Evolutionary conservation across 2,888 invertebrate genomes (phyloP), one percentile per base, ranked within the genome.

Genomic region (Sussaba pulchella): DNA sequence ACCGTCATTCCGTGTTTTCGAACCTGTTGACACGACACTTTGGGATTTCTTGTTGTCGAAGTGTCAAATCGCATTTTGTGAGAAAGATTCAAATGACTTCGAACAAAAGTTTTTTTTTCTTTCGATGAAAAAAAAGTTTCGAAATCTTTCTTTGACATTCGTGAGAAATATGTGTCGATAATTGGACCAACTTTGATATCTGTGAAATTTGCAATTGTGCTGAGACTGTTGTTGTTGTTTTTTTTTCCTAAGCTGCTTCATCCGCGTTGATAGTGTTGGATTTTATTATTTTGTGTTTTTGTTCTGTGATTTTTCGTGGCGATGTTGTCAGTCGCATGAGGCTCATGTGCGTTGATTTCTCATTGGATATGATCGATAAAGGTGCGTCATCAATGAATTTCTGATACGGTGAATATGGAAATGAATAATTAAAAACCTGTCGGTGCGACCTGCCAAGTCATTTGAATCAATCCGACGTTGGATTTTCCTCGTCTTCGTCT

Each of bases 301-400:
- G 52, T 67, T 17, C 26, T 59, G 21, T 50, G 21, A 3, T 54
- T 17, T 19, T 21, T 26, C n/a, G 47, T 19, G 45, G 19, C 6
- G n/a, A 71, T 21, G n/a, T 19, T 59, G 17, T 31, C 47, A 19
- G n/a, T 47, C 47, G 36, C 43, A 70, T 59, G 26, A 45, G 31
- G 8, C 2, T 57, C 14, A 24, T 12, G 3, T 43, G 57, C 6
- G 4, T 4, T 19, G 45, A 41, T 8, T 47, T 47, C 10, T 59
- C 41, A 70, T 36, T 24, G 17, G n/a, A 14, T 36, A 70, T 45
- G 47, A 59, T 47, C 31, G 26, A 36, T 19, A 19, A 45, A 70
- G 70, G 59, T 59, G 59, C 59, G 70, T 59, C 1, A 41, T 26
- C 14, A 26, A 54, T 12, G 17, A 14, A 9, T 17, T 5, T 6